Conservation (phyloP, 2,797 vertebrate species). For the Falco columbarius region DNA sequence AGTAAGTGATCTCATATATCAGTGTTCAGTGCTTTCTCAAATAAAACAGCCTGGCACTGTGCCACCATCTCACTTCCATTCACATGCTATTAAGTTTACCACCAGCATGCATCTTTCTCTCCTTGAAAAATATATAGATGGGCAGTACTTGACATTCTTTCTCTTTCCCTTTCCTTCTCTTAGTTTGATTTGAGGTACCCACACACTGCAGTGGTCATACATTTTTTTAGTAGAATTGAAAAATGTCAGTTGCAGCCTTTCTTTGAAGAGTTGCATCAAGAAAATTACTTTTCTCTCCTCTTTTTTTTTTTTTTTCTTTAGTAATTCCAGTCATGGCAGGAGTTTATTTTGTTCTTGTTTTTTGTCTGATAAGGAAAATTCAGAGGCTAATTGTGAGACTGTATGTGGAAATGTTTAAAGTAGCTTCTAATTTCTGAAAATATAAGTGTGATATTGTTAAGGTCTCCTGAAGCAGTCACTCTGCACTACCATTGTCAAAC, state of each 20-base stretch:
- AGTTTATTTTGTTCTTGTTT: not conserved
- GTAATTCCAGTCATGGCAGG: not conserved
- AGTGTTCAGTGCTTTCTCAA: conserved; percentile 31
- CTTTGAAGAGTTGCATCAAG: not conserved
- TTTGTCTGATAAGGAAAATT: not conserved
- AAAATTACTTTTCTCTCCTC: conserved; percentile 2
- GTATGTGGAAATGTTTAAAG: conserved; percentile 12
- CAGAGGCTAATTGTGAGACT: not conserved
- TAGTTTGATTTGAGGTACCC: not conserved
- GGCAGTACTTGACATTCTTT: not conserved
- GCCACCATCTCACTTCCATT: not conserved
- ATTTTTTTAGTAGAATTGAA: not conserved
- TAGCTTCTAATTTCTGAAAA: not conserved
- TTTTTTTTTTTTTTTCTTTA: not conserved
- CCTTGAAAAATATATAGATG: not conserved
- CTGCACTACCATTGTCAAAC: not conserved
- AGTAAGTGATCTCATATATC: conserved; percentile 34
- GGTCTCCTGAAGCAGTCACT: not conserved
- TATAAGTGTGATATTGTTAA: not conserved
- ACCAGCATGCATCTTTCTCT: not conserved
- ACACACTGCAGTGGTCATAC: not conserved
- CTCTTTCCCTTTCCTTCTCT: not conserved
- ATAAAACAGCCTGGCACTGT: not conserved
- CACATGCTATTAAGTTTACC: conserved; percentile 20
- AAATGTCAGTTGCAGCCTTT: not conserved